Evolutionary conservation across 2,888 invertebrate species (phyloP), one percentile per base, ranked within the genome.

Genomic region (Rhimphoctona megacephalus): DNA sequence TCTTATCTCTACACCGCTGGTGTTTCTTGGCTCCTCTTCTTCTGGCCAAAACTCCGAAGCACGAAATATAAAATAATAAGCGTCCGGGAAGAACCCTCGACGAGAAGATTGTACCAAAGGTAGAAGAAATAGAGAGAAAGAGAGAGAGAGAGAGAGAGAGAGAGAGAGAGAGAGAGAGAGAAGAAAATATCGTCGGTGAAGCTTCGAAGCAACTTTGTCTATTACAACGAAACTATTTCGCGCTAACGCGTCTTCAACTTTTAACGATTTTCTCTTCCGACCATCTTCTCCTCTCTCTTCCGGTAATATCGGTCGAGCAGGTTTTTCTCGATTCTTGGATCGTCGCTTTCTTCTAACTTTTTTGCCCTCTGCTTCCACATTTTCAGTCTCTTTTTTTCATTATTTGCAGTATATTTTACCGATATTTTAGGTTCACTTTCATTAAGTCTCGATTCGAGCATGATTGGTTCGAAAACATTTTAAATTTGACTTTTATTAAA

Each of bases 221-320:
- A 94, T 94, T 94, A 94, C 91, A 90, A 87, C 91, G 91, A 91
- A 93, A 93, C 92, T 90, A 92, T 93, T 93, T 91, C 90, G 89
- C 88, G 90, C 92, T 92, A 93, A 93, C 92, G 93, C 90, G 92
- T 92, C 92, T 92, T 91, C 89, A 92, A 94, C 92, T 94, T 93
- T 92, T 92, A 93, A 93, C 92, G 90, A 90, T 91, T 88, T 86
- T 84, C 86, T 77, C 86, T 76, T 89, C 91, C 72, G 30, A 36
- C 43, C 70, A 30, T 74, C 64, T 69, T 19, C 79, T 77, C 76
- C 83, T 83, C 76, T 83, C 88, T 88, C 88, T 88, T 81, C 81
- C 64, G 43, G 43, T 14, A 52, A 61, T 61, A 74, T 61, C 25
- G 70, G 61, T 33, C 25, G n/a, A 36, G 8, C 0, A 33, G 43